Base-by-base conservation (phyloP, 2,888 invertebrate genomes). In the Microdon myrmicae region DNA sequence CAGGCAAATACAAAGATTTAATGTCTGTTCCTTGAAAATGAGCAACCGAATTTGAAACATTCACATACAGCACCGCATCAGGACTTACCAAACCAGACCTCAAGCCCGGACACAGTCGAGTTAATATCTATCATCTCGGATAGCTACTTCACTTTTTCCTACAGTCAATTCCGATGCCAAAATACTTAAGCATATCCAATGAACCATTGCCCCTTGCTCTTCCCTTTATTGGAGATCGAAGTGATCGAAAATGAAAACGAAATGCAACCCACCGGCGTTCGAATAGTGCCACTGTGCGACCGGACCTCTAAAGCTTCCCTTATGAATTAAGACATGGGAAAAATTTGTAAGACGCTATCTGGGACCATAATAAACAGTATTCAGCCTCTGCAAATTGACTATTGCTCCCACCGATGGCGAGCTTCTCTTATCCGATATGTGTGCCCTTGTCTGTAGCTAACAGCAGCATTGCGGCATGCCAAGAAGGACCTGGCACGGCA, bases 381-480 rank as follows among this genome's bases (percentile, higher is more conserved):
- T 68, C 59, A 68, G 59, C 59, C 68, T 66, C 67, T 56, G 67
- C 68, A 67, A 67, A 67, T 61, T 61, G 56, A 59, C 58, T 67
- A 49, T 59, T 59, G 60, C 67, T 67, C 61, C 68, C 67, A 68
- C 59, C 47, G 58, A 68, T 55, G 51, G 67, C 55, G 43, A 53
- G 54, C 67, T 68, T 58, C 67, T 78, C 75, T 66, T 66, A 66
- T 66, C 66, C 59, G 66, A 59, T 66, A 51, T 59, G 66, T 66
- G 66, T 66, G 66, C 68, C 80, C 81, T 67, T 68, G 67, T 68
- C 68, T 67, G 60, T 53, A 55, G 60, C 55, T 61, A 67, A 26
- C 32, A 37, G 19, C 37, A 49, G 20, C 47, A 38, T 2, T 22
- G 34, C 39, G 55, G 38, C 47, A 60, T 55, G 55, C 43, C 48